Evolutionary conservation across 2,797 vertebrate genomes (phyloP).

Genomic region (Lateolabrax maculatus): DNA sequence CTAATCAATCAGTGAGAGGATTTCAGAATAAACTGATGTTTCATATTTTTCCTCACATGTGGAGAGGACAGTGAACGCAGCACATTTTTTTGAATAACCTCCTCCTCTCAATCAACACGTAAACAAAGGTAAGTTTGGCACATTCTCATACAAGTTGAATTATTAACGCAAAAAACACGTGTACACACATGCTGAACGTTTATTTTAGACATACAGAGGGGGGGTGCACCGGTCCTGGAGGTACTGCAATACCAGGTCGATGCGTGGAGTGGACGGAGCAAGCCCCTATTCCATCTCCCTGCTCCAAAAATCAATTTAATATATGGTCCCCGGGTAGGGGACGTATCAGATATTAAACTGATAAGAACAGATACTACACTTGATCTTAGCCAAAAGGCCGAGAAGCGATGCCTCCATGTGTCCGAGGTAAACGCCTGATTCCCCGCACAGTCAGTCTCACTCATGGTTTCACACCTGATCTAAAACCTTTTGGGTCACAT

Average conservation of each 20-base stretch:
- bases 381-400: constrained; percentile 40
- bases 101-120: background rate
- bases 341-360: constrained; percentile 50
- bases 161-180: no score
- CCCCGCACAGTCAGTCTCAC: background rate
- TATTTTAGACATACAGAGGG: background rate
- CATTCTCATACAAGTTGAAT: no score
- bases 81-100: no score
- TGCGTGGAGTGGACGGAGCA: constrained; percentile 43
- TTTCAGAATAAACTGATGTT: no score
- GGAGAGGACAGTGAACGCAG: no score
- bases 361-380: constrained; percentile 41
- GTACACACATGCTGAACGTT: no score
- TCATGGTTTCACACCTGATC: background rate
- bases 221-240: constrained; percentile 23
- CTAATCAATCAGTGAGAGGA: no score
- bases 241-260: constrained; percentile 37
- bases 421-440: accelerated
- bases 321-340: constrained; percentile 45
- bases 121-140: no score
- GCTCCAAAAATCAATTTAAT: constrained; percentile 53
- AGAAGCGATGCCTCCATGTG: background rate
- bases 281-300: constrained; percentile 45
- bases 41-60: no score
- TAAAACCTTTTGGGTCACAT: accelerated